A percentile compares a stretch with the other conserved stretches of the same genome.
Conservation (phyloP, 1,140 invertebrate species). For the Bombus superbus region DNA sequence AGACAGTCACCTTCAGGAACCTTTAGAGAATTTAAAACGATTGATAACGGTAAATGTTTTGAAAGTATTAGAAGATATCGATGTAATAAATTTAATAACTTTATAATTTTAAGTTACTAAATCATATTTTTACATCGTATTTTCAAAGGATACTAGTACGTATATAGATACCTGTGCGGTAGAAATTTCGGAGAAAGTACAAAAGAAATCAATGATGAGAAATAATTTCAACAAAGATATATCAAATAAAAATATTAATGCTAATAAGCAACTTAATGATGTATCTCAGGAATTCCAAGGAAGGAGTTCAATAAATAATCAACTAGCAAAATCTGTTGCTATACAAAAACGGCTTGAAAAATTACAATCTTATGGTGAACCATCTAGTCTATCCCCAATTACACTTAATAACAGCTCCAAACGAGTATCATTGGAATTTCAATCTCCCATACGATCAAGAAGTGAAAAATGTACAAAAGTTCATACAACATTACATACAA, state of each 20-base stretch:
- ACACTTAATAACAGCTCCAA: conserved; percentile 61
- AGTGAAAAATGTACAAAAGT: background rate
- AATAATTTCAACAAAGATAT: conserved; percentile 28
- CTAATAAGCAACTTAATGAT: conserved; percentile 4
- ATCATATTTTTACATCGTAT: conserved; percentile 11
- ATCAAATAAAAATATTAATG: background rate
- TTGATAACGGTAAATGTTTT: conserved; percentile 51
- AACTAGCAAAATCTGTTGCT: conserved; percentile 41
- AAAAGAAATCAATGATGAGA: conserved; percentile 69
- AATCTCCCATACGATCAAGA: conserved; percentile 51
- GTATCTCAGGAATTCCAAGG: background rate
- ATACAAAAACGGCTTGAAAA: conserved; percentile 72
- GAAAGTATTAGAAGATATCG: background rate
- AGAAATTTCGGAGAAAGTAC: conserved; percentile 70
- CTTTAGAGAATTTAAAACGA: conserved; percentile 67
- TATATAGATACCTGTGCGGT: conserved; percentile 68
- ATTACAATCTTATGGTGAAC: conserved; percentile 73
- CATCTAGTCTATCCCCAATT: conserved; percentile 73
- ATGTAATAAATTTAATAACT: background rate
- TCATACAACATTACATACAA: background rate
- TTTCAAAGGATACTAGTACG: conserved; percentile 69
- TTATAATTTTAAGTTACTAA: background rate
- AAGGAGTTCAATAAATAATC: background rate
- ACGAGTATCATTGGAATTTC: conserved; percentile 69
- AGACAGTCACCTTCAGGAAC: conserved; percentile 71